Evolutionary conservation across 2,797 vertebrate species (phyloP), one percentile per base, ranked within the genome.

Genomic region (Enteromius treurensis): DNA sequence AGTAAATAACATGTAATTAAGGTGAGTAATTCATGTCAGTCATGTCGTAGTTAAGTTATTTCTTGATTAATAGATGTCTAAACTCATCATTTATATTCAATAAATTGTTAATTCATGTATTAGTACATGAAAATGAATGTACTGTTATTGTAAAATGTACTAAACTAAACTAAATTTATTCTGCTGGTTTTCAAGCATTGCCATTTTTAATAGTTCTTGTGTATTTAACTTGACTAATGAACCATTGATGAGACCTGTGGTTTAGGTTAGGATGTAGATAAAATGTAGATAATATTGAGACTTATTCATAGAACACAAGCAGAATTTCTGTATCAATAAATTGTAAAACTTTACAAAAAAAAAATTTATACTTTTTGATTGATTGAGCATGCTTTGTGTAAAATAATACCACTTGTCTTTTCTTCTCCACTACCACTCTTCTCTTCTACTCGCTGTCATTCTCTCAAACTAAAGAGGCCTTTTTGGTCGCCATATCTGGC

Each of bases 401-500:
- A 64, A 70, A 19, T 34, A 37, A 60, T 19, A n/a, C 13, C 17
- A 51, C 17, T 69, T 42, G 62, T 11, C 49, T 70, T 67, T 80
- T 47, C 26, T 73, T 42, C 40, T 42, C 9, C 40, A 42, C 9
- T 14, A 47, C 11, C 11, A 47, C 45, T 47, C 45, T 47, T 47
- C 45, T 47, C 3, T 47, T 47, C 45, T 13, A 3, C 45, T 47
- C 34, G 62, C 42, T 75, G 9, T 65, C 73, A 77, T 10, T 42
- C 26, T 81, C 32, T 79, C 62, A 74, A 40, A 2, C 40, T 45
- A 65, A 73, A 64, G 55, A 76, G 62, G 21, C 15, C 37, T 19
- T 29, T 74, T n/a, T 47, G 6, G 14, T 58, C 13, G 17, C 79
- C 81, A 93, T 92, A 89, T 87, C 68, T 83, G 80, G 88, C 83